Percentiles rank a stretch among this genome's conserved stretches.
Evolutionary conservation across 2,113 vertebrate species (phyloP).

Genomic region (Triplophysa siluroides): DNA sequence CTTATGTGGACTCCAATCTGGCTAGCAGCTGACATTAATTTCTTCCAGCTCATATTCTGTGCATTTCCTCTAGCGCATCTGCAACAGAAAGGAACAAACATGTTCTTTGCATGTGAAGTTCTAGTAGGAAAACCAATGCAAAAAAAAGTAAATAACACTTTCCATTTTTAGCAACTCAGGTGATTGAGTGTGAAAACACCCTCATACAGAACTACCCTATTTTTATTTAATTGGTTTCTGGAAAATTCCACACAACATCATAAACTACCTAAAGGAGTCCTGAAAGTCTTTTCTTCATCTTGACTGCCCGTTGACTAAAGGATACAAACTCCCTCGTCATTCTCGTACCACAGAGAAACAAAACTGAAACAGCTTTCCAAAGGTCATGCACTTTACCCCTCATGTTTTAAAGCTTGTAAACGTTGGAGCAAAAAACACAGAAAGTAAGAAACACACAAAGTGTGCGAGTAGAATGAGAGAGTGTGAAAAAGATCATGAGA

Average conservation of each 20-base stretch:
- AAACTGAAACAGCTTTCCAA: neutral
- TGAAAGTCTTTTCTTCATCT: neutral
- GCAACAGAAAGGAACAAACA: neutral
- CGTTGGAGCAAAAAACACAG: neutral
- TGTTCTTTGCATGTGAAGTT: neutral
- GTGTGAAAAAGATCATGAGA: neutral
- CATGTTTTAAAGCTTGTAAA: neutral
- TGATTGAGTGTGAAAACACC: neutral
- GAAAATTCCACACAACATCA: neutral
- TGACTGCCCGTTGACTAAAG: neutral
- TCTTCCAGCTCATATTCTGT: neutral
- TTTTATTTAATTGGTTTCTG: neutral
- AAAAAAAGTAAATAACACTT: slow-evolving; percentile 12
- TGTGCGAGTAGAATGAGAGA: neutral
- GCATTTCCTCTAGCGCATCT: neutral
- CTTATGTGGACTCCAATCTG: neutral
- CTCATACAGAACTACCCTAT: neutral
- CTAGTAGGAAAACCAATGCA: neutral
- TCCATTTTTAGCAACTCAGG: neutral
- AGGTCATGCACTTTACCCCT: neutral
- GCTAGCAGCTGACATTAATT: neutral
- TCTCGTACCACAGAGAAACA: slow-evolving; percentile 1
- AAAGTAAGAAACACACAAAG: slow-evolving; percentile 3
- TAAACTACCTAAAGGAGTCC: neutral
- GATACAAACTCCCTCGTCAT: neutral